These are phyloP conservation scores for Mionectes macconnelli DNA, from an alignment of 2,113 vertebrate genomes.

Conservation along the genomic window DNA sequence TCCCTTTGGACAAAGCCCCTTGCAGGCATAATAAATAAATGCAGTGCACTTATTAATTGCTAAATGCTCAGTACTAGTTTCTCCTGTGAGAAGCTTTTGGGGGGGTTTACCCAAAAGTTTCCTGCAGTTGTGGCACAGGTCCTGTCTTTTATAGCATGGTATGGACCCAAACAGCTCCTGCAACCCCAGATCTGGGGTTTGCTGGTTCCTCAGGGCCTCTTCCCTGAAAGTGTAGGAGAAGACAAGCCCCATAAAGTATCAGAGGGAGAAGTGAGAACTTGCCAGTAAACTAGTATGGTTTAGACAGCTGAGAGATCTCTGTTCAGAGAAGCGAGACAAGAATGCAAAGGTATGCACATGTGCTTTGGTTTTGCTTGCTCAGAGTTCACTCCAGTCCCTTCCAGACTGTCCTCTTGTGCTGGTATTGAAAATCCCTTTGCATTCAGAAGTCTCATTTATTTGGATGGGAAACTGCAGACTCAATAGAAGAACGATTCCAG, in stretches of 20 bases:
- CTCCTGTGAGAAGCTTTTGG: not conserved
- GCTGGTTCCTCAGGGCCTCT: not conserved
- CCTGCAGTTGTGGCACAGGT: not conserved
- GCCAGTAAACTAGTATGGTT: not conserved
- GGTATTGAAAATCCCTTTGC: not conserved
- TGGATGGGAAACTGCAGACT: not conserved
- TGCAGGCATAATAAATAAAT: not conserved
- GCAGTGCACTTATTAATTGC: not conserved
- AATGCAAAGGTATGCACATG: rapidly evolving
- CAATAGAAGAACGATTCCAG: not conserved
- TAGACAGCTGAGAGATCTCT: slow-evolving; percentile 1
- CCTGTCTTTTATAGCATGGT: not conserved
- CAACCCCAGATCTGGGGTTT: not conserved
- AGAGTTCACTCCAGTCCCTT: not conserved
- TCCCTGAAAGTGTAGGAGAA: not conserved
- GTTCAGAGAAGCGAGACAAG: not conserved
- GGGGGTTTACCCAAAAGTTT: not conserved
- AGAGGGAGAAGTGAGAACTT: not conserved
- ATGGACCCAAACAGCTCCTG: not conserved
- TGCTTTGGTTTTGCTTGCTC: not conserved
- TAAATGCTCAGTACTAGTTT: not conserved
- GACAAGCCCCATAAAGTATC: not conserved
- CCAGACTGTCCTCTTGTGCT: not conserved
- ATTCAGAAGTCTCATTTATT: not conserved
- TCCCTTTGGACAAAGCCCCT: not conserved